phyloP scores from a whole-genome alignment of 1,140 invertebrate genomes.

The Cataglyphis hispanica region DNA sequence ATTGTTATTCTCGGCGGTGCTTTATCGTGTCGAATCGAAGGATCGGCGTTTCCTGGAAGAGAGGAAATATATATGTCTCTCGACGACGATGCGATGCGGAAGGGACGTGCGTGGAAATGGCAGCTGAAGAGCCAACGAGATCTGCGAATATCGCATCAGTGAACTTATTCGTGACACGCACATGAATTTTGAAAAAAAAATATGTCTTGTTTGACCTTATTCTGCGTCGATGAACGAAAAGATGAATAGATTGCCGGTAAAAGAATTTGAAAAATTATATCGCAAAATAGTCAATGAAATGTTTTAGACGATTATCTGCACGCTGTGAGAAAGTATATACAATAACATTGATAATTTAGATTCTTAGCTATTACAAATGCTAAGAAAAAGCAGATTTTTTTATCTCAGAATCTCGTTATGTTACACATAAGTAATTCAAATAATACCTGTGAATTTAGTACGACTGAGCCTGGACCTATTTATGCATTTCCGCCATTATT shows the following conservation, averaged over 20 bases:
- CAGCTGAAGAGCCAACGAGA: conserved; percentile 32
- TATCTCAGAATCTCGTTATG: not conserved
- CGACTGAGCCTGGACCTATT: not conserved
- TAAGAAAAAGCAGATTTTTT: not conserved
- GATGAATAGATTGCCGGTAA: conserved; percentile 1
- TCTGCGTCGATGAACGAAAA: not conserved
- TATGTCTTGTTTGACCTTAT: not conserved
- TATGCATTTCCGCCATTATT: not conserved
- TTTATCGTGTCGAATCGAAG: not conserved
- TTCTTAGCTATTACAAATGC: not conserved
- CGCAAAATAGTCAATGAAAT: not conserved
- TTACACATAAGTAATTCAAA: not conserved
- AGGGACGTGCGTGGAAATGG: conserved; percentile 21
- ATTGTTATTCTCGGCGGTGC: conserved; percentile 2
- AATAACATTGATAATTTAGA: not conserved
- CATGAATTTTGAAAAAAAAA: conserved; percentile 28
- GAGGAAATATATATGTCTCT: conserved; percentile 25
- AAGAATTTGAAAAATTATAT: not conserved
- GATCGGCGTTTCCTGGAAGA: conserved; percentile 17
- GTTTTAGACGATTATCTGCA: not conserved
- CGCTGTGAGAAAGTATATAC: not conserved
- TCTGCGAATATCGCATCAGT: conserved; percentile 12
- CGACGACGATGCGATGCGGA: conserved; percentile 19
- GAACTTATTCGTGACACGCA: not conserved
- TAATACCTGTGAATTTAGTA: not conserved